A percentile compares a stretch with the other conserved stretches of the same genome.
Conservation (phyloP, 2,888 invertebrate genomes). For the Plebejus argus region DNA sequence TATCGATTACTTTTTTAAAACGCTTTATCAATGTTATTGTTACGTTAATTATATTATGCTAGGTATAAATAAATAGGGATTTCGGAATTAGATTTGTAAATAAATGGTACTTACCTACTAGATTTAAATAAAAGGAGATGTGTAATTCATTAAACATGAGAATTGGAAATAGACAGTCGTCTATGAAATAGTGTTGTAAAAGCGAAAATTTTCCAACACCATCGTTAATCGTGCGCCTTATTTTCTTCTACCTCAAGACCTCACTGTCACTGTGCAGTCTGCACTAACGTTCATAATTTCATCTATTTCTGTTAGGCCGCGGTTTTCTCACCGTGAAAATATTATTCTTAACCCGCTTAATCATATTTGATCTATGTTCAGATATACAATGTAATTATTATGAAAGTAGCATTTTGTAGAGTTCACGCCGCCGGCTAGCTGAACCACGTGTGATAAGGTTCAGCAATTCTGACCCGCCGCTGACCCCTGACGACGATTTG, state of each 20-base stretch:
- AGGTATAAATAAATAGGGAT: neutral
- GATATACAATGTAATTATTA: neutral
- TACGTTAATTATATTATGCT: conserved; percentile 4
- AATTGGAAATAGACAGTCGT: too few relatives aligned
- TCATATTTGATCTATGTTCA: too few relatives aligned
- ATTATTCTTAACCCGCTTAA: too few relatives aligned
- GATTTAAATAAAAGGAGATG: too few relatives aligned
- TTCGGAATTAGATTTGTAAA: neutral
- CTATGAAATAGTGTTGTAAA: too few relatives aligned
- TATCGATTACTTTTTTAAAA: conserved; percentile 21
- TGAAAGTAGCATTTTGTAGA: neutral
- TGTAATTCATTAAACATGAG: too few relatives aligned
- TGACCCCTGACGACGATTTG: conserved; percentile 13
- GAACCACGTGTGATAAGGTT: neutral
- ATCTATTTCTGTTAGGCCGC: neutral
- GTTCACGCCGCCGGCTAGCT: neutral
- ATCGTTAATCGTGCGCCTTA: too few relatives aligned
- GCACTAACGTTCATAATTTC: neutral
- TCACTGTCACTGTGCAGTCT: too few relatives aligned
- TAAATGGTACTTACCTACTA: neutral
- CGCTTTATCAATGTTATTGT: conserved; percentile 17
- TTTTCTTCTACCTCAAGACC: too few relatives aligned
- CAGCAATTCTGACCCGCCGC: conserved; percentile 8
- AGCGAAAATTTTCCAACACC: too few relatives aligned
- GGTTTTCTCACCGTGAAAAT: too few relatives aligned